Percentiles rank a stretch among this genome's conserved stretches.
phyloP scores from a whole-genome alignment of 1,140 invertebrate genomes.

The Himalopsyche phryganea region DNA sequence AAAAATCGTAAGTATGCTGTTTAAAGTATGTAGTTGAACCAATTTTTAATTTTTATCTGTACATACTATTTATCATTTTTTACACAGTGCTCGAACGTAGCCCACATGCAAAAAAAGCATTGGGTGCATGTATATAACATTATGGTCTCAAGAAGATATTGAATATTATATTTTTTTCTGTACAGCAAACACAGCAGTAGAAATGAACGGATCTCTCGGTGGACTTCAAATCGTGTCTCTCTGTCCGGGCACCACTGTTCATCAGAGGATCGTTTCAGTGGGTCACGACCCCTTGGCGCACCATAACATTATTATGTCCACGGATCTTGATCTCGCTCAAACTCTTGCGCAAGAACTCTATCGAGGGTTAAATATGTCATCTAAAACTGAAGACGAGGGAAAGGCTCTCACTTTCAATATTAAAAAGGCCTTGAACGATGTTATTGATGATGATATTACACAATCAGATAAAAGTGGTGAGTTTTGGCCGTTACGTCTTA shows the following conservation, averaged over 20 bases:
- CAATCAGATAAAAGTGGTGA: conserved; percentile 14
- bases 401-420: conserved; percentile 67
- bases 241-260: conserved; percentile 75
- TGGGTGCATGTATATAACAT: too few species aligned
- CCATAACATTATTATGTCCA: conserved; percentile 36
- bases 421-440: conserved; percentile 48
- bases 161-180: too few species aligned
- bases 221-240: conserved; percentile 89
- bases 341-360: conserved; percentile 52
- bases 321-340: conserved; percentile 36
- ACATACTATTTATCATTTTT: too few species aligned
- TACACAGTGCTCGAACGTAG: too few species aligned
- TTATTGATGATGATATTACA: conserved; percentile 7
- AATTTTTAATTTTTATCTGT: too few species aligned
- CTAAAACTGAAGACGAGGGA: conserved; percentile 42
- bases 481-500: not conserved
- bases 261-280: conserved; percentile 82
- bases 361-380: conserved; percentile 39
- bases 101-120: too few species aligned
- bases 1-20: too few species aligned
- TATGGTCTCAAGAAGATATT: too few species aligned
- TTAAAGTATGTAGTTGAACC: too few species aligned
- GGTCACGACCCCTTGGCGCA: conserved; percentile 70
- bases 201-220: conserved; percentile 80
- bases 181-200: conserved; percentile 54